A percentile compares a stretch with the other conserved stretches of the same genome.
Evolutionary conservation across 2,113 vertebrate species (phyloP).

Genomic region (Sorex fumeus): DNA sequence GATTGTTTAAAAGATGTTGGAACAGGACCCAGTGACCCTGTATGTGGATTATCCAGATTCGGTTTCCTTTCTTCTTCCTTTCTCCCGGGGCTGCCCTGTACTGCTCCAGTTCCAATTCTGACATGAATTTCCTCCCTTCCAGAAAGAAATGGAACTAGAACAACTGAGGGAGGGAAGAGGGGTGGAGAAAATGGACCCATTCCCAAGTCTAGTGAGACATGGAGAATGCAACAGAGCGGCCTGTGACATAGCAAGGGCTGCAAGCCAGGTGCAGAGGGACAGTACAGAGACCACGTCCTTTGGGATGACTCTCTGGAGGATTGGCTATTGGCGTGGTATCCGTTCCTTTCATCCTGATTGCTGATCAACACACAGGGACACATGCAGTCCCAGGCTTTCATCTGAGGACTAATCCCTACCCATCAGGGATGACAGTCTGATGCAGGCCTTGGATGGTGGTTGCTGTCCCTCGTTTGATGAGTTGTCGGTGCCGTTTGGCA

Average conservation of each 20-base stretch:
- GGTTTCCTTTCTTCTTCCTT: not conserved
- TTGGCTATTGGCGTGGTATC: not conserved
- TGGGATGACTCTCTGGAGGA: not conserved
- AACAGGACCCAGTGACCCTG: not conserved
- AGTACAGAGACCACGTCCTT: not conserved
- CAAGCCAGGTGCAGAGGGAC: not conserved
- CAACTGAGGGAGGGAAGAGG: not conserved
- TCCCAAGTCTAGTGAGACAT: not conserved
- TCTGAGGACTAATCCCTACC: conserved; percentile 35
- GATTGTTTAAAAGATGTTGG: not conserved
- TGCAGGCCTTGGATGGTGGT: not conserved
- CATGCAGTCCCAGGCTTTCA: not conserved
- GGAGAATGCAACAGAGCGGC: not conserved
- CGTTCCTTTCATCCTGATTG: not conserved
- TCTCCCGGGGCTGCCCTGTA: not conserved
- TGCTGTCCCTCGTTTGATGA: not conserved
- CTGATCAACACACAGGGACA: not conserved
- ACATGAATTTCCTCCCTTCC: not conserved
- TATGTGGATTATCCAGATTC: not conserved
- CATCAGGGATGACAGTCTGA: not conserved
- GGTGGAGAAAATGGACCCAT: not conserved
- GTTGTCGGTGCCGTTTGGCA: not conserved
- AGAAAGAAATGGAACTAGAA: not conserved
- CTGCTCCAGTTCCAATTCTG: not conserved
- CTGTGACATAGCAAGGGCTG: not conserved